Base-by-base conservation (phyloP, 2,888 invertebrate species). In the Hybos culiciformis region DNA sequence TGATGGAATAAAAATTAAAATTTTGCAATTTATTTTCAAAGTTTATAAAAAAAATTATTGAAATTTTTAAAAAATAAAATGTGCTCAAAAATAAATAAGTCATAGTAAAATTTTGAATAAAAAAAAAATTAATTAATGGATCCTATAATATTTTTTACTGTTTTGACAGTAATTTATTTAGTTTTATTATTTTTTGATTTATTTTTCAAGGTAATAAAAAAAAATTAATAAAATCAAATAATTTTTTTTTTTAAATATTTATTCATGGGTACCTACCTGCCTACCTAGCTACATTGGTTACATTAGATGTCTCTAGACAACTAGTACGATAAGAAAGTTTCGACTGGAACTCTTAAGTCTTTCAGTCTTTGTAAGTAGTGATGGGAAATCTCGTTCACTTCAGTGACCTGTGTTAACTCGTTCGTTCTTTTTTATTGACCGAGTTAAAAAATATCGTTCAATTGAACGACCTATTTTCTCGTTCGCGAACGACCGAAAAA, bases 151-250 rank as follows among this genome's bases (percentile, higher is more conserved):
- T 70, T 80, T 47, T 72, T 82, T 51, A 66, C 76, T 43, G 66
- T 73, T 49, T 71, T 80, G 48, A 64, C 73, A 49, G 67, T 73
- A 39, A 69, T 83, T 53, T 83, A 87, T 62, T 73, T 74, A 50
- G 69, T 77, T 31, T 64, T 83, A 52, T 77, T 79, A 62, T 86
- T 86, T 61, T 82, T 86, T 60, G 84, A 87, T 62, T 74, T 76
- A n/a, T 79, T 87, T 62, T 84, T 86, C 56, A 83, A 83, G 77
- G 85, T 84, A 69, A 58, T 39, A 41, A 37, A 15, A 36, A 19
- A 41, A n/a, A 37, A 26, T 29, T 9, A 46, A 24, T 42, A 37
- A 32, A 23, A 17, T 32, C 7, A 38, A 12, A 19, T 37, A 33
- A 43, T 40, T 39, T 18, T 20, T 21, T 19, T 19, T 41, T 31